phyloP scores from a whole-genome alignment of 2,113 vertebrate genomes.

The Bubalus kerabau region DNA sequence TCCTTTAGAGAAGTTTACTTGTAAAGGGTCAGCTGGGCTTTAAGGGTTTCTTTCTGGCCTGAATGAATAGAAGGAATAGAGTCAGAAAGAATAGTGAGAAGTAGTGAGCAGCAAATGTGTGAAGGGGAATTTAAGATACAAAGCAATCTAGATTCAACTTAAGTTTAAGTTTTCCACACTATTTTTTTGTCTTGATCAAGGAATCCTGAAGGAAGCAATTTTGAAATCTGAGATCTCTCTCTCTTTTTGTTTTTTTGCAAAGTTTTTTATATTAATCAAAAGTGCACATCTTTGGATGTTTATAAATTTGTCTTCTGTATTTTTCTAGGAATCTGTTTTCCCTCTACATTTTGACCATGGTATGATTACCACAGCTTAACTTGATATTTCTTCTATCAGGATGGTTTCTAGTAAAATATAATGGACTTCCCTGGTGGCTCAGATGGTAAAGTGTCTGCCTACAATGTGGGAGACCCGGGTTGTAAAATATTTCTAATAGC shows the following conservation, averaged over 20 bases:
- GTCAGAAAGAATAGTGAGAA: neutral
- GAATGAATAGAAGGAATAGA: neutral
- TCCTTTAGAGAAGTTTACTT: neutral
- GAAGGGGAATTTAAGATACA: neutral
- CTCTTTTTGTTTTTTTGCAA: neutral
- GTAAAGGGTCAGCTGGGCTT: neutral
- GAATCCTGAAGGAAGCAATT: neutral
- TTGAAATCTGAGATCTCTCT: neutral
- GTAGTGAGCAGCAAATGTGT: neutral
- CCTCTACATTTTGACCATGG: neutral
- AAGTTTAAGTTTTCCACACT: neutral
- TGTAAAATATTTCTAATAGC: neutral
- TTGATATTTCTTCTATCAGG: neutral
- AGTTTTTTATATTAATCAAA: neutral
- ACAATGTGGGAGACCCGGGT: accelerated
- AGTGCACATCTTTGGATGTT: neutral
- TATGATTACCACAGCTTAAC: neutral
- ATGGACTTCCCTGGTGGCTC: neutral
- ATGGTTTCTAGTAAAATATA: neutral
- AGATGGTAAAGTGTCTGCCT: neutral
- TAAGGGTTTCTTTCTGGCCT: neutral
- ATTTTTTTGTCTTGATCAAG: neutral
- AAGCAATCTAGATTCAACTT: neutral
- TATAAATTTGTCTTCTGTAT: neutral
- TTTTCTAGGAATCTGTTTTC: neutral